Evolutionary conservation across 1,140 invertebrate species (phyloP), one percentile per base, ranked within the genome.

Genomic region (Formica selysi): DNA sequence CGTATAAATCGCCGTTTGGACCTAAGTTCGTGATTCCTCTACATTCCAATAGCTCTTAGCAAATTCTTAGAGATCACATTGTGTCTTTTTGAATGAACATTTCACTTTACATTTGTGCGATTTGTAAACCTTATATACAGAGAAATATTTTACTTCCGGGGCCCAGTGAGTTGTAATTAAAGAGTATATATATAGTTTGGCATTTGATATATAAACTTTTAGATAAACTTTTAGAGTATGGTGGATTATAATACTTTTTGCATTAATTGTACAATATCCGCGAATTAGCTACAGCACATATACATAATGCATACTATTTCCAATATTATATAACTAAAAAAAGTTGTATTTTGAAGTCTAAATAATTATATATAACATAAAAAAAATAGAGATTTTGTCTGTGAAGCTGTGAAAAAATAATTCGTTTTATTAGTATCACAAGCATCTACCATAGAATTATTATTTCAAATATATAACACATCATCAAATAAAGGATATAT

Each of bases 1-100:
- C 96, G 51, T 99, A 99, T 94, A 96, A 96, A 90, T 98, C 98
- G 80, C 98, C 98, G 7, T 99, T 99, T 95, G 98, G 98, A 86
- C 97, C 98, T 61, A 98, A 98, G 95, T 98, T 98, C 95, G 96
- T 98, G 90, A 98, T 98, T 95, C 97, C 98, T 85, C 96, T 99
- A 87, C 97, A 98, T 96, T 96, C 96, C 86, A 96, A 96, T 79
- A 95, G 94, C 87, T 95, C 93, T 90, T 95, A 95, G 92, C 93
- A 90, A 81, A 90, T 81, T 90, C 87, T 90, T 74, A 74, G 57
- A 7, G 32, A 61, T 4, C 44, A 76, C 65, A 19, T 64, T 19
- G 76, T 81, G 54, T 90, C 87, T 64, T 71, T 87, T 76, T 83
- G 61, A 38, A 83, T 62, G 32, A 32, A 44, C 29, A 64, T 64